Base-by-base conservation (phyloP, 1,140 invertebrate species). In the Megathymus violae region DNA sequence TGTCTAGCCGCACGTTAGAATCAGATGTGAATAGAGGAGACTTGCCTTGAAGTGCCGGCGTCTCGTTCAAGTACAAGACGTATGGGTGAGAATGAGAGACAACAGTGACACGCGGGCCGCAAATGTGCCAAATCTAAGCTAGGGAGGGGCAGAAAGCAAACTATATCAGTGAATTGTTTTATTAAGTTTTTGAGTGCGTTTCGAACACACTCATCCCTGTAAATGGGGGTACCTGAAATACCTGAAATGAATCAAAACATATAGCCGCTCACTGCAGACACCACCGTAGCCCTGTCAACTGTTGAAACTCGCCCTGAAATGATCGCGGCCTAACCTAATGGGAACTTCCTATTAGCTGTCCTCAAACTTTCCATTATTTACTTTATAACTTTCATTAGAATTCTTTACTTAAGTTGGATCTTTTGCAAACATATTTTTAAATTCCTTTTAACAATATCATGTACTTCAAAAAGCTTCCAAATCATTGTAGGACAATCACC, bases 81-180 rank as follows among this genome's bases (percentile, higher is more conserved):
- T 89, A 89, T 85, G 89, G 81, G 84, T 90, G 91, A 92, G 87
- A 90, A 89, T 91, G 89, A 92, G 90, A 91, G 89, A 91, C 89
- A 92, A 91, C 89, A 92, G 88, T 90, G 89, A 91, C 88, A 91
- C 89, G 90, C 88, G 85, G 88, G 91, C 89, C 89, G 87, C 85
- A 79, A 87, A 88, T 89, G 85, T 92, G 90, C 91, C 91, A 91
- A 87, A 92, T 92, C 91, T 92, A 92, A 80, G 91, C 91, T 92
- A 92, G 87, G 89, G 86, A 91, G 87, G 88, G 91, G 91, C 91
- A 92, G 80, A 92, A 92, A 92, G 91, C 91, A 92, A 87, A 91
- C 90, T 88, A 82, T 87, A 89, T 92, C 86, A 92, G 89, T 92
- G 83, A 91, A 78, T 82, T 85, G 82, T 86, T 80, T 82, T 64